A percentile compares a stretch with the other conserved stretches of the same genome.
These are phyloP conservation scores for Zaprionus capensis DNA, from an alignment of 1,140 invertebrate genomes.

Conservation along the genomic window DNA sequence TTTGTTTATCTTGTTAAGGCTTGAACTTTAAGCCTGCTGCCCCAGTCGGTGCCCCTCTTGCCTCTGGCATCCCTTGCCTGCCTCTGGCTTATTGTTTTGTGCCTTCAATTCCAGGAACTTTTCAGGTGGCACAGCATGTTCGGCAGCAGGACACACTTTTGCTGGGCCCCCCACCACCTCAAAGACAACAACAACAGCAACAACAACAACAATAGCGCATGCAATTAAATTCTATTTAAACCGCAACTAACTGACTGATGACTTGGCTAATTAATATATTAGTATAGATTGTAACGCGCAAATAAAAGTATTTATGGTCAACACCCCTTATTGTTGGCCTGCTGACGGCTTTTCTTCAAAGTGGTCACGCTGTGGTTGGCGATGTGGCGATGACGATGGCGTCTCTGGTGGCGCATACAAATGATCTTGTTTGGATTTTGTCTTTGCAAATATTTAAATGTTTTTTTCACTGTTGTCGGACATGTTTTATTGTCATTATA, in stretches of 20 bases:
- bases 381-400: conserved; percentile 34
- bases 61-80: neutral
- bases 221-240: conserved; percentile 78
- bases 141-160: conserved; percentile 73
- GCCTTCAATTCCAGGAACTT: conserved; percentile 72
- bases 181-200: neutral
- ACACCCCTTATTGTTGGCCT: conserved; percentile 46
- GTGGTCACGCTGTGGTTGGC: conserved; percentile 57
- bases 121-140: conserved; percentile 82
- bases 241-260: conserved; percentile 17
- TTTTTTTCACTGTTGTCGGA: conserved; percentile 45
- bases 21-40: conserved; percentile 76
- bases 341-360: conserved; percentile 76
- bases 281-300: conserved; percentile 42
- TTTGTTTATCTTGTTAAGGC: conserved; percentile 79
- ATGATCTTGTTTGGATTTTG: conserved; percentile 52
- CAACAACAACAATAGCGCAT: conserved; percentile 17
- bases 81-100: conserved; percentile 67
- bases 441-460: conserved; percentile 66
- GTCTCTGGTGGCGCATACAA: conserved; percentile 72
- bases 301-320: conserved; percentile 57
- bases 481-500: conserved; percentile 81
- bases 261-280: conserved; percentile 15
- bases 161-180: conserved; percentile 52
- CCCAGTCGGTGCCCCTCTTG: neutral